Evolutionary conservation across 2,888 invertebrate genomes (phyloP).

Genomic region (Chelonus formosanus): DNA sequence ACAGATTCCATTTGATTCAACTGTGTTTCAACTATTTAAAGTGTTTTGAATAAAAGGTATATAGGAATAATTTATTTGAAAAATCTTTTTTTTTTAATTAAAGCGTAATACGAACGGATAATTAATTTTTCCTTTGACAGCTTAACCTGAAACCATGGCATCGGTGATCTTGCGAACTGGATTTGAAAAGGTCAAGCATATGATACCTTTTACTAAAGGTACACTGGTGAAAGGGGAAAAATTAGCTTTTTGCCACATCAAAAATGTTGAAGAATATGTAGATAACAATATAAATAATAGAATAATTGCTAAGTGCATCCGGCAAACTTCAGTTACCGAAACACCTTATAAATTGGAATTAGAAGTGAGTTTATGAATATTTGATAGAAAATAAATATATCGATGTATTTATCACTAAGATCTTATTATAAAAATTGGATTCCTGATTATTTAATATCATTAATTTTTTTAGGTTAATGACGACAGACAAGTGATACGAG

Average conservation of each 20-base stretch:
- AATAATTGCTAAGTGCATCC: neutral
- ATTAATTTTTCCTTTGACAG: too few relatives aligned
- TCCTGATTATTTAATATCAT: neutral
- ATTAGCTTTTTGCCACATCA: neutral
- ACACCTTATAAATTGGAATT: neutral
- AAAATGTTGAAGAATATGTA: neutral
- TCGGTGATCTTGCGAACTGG: neutral
- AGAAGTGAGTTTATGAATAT: conserved; percentile 3
- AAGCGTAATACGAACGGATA: too few relatives aligned
- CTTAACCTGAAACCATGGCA: too few relatives aligned
- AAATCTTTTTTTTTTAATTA: too few relatives aligned
- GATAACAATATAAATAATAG: neutral
- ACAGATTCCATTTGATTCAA: too few relatives aligned
- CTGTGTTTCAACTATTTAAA: too few relatives aligned
- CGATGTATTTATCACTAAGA: too few relatives aligned
- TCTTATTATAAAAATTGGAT: too few relatives aligned
- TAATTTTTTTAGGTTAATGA: neutral
- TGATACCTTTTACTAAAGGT: neutral
- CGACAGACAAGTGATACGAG: neutral
- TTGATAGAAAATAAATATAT: neutral
- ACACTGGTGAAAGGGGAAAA: conserved; percentile 2
- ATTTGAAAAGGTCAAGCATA: neutral
- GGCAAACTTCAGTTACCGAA: conserved; percentile 1
- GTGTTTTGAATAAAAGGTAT: too few relatives aligned
- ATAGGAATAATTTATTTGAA: too few relatives aligned